Base-by-base conservation (phyloP, 2,113 vertebrate species). In the Trematomus loennbergii region DNA sequence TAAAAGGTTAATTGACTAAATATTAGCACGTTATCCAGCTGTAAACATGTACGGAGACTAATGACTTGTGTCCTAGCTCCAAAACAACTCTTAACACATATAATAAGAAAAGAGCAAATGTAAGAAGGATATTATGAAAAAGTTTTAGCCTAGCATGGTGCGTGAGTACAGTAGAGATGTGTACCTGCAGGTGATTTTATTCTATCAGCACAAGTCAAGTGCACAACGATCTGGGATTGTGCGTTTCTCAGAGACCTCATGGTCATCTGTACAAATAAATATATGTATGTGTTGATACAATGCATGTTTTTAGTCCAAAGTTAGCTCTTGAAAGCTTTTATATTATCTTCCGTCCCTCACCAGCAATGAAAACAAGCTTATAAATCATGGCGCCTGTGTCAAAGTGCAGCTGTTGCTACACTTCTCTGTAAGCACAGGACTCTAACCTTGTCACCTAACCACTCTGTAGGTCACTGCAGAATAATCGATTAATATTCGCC, bases 341-440 rank as follows among this genome's bases (percentile, higher is more conserved):
- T 43, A 60, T n/a, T 43, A 43, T n/a, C 25, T 45, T 29, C 33
- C 52, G n/a, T 18, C 54, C 46, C 10, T 52, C 49, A 53, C 20
- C 36, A 22, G 49, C 22, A 55, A 8, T 55, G 55, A 65, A 29
- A 75, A 57, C 22, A 63, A 48, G 3, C 13, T n/a, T 8, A 54
- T 63, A 63, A 29, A 62, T 70, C 22, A 62, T 9, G 16, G 9
- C 71, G 50, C 22, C 12, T 55, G 20, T 62, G 40, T 70, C 40
- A 57, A 63, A 54, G 9, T 20, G 36, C 17, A 13, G 61, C 11
- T 29, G 68, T 57, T 52, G 29, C n/a, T 50, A 57, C 36, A 60
- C 3, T 36, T 13, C 3, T 61, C 13, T 40, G 49, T 13, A 12
- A 16, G n/a, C 10, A 43, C 72, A 50, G 18, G 15, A 63, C 29